A percentile compares a stretch with the other conserved stretches of the same genome.
Evolutionary conservation across 2,113 vertebrate genomes (phyloP).

Genomic region (Tupaia tana): DNA sequence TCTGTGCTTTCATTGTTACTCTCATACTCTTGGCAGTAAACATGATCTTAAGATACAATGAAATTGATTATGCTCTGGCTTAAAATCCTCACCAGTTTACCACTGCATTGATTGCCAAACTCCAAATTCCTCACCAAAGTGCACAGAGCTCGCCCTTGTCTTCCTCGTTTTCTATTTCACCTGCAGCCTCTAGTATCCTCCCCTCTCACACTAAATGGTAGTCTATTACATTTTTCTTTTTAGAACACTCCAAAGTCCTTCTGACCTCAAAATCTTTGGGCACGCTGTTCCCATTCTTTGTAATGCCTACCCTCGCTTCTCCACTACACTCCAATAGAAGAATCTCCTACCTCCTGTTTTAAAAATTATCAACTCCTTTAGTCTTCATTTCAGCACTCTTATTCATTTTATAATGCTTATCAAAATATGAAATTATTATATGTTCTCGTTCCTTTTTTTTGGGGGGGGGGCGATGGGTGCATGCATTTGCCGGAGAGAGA

Average conservation of each 20-base stretch:
- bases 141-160: rapidly evolving
- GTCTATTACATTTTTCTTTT: not conserved
- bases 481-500: no score
- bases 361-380: not conserved
- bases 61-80: not conserved
- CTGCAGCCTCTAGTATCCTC: not conserved
- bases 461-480: no score
- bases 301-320: not conserved
- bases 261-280: not conserved
- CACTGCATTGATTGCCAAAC: not conserved
- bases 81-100: not conserved
- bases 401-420: not conserved
- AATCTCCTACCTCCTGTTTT: not conserved
- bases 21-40: not conserved
- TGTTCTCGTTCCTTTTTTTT: not conserved
- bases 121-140: not conserved
- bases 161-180: not conserved
- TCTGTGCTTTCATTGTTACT: not conserved
- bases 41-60: not conserved
- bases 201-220: not conserved
- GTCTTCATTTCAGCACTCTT: not conserved
- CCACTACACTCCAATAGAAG: not conserved
- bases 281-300: not conserved
- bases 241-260: not conserved
- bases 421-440: not conserved